These are phyloP conservation scores for Galerucella pusilla DNA, from an alignment of 2,888 invertebrate species.

Conservation along the genomic window DNA sequence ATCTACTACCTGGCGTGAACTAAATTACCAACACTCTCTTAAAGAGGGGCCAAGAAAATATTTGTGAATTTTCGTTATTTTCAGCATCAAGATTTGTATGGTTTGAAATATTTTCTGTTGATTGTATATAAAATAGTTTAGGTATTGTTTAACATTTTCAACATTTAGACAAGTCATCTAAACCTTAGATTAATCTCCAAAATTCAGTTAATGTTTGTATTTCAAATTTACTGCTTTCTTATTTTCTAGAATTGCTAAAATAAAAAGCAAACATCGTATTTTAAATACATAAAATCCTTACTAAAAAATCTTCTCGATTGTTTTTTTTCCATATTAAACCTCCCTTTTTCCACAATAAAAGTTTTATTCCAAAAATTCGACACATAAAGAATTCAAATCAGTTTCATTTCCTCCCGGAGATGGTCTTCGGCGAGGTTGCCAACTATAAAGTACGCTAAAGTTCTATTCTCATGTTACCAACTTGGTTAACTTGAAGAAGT, in stretches of 20 bases:
- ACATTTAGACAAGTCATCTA: too few relatives aligned
- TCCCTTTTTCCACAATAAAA: constrained; percentile 27
- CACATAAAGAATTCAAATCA: constrained; percentile 34
- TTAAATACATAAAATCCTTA: constrained; percentile 16
- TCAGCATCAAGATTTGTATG: too few relatives aligned
- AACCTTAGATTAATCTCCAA: too few relatives aligned
- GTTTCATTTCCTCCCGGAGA: constrained; percentile 21
- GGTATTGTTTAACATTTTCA: too few relatives aligned
- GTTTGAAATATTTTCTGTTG: too few relatives aligned
- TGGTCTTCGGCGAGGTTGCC: constrained; percentile 4
- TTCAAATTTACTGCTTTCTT: background rate
- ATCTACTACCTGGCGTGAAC: too few relatives aligned
- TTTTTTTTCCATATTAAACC: constrained; percentile 18
- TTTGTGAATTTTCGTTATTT: too few relatives aligned
- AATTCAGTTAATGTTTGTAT: too few relatives aligned
- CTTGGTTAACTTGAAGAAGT: too few relatives aligned
- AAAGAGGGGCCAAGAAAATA: too few relatives aligned
- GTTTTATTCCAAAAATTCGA: constrained; percentile 26
- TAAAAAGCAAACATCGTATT: background rate
- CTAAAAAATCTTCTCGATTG: constrained; percentile 21
- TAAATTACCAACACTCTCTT: too few relatives aligned
- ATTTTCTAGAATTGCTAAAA: background rate
- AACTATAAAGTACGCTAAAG: background rate
- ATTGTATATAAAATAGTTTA: too few relatives aligned
- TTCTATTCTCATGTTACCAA: background rate